phyloP scores from a whole-genome alignment of 2,797 vertebrate genomes.

The Artibeus lituratus region DNA sequence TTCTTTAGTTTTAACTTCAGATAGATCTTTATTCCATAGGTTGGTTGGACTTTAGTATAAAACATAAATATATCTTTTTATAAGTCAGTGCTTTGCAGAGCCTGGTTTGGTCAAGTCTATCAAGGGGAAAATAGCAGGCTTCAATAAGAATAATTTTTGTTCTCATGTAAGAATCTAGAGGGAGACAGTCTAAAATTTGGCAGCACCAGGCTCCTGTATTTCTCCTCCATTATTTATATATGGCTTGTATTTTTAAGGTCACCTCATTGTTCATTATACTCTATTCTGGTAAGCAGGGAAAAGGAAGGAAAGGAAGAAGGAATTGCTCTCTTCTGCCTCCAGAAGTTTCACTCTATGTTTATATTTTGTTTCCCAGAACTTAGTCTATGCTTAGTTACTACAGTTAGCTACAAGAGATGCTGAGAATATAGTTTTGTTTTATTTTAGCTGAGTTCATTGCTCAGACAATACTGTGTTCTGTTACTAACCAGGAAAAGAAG shows the following conservation, averaged over 20 bases:
- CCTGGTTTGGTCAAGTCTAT: not conserved
- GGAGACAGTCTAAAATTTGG: not conserved
- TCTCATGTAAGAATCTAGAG: not conserved
- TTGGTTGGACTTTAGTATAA: constrained; percentile 23
- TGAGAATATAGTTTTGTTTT: not conserved
- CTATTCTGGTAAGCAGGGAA: not conserved
- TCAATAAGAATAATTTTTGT: constrained; percentile 15
- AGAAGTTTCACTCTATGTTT: not conserved
- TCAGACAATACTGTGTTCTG: not conserved
- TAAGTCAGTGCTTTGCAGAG: not conserved
- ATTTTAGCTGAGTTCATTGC: not conserved
- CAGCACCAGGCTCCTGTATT: not conserved
- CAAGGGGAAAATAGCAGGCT: not conserved
- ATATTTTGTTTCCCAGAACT: not conserved
- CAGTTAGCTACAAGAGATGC: not conserved
- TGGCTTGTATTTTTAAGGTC: not conserved
- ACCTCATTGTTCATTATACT: not conserved
- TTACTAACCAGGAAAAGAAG: not conserved
- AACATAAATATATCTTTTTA: not conserved
- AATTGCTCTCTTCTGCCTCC: not conserved
- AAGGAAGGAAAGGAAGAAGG: not conserved
- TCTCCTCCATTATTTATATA: not conserved
- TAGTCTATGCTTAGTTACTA: not conserved
- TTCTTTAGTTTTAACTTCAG: constrained; percentile 2
- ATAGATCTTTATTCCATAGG: not conserved